These are phyloP conservation scores for Apostichopus parvimensis DNA, from an alignment of 35 echinoderm and acorn worm species.

Conservation along the genomic window DNA sequence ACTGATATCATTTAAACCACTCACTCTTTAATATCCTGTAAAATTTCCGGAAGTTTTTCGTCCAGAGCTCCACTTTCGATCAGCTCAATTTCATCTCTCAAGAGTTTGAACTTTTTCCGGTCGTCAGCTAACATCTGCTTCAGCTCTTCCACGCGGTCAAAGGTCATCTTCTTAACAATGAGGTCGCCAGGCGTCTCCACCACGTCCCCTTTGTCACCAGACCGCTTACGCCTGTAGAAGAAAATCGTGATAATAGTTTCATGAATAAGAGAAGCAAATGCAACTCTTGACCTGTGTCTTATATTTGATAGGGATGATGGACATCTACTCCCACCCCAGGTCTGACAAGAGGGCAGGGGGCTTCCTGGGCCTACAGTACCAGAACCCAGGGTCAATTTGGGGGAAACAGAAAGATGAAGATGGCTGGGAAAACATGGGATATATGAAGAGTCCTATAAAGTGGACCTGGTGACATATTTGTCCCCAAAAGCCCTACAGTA, in stretches of 20 bases:
- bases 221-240: conserved; percentile 74
- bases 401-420: too few relatives aligned
- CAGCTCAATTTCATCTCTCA: conserved; percentile 76
- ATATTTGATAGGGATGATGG: too few relatives aligned
- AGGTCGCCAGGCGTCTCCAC: conserved; percentile 83
- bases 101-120: conserved; percentile 67
- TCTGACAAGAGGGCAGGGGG: neutral
- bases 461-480: too few relatives aligned
- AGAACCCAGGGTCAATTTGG: too few relatives aligned
- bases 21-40: conserved; percentile 77
- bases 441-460: too few relatives aligned
- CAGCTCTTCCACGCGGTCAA: conserved; percentile 89
- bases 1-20: neutral
- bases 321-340: neutral
- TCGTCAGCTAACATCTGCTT: conserved; percentile 82
- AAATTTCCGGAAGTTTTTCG: conserved; percentile 72
- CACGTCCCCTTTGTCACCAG: conserved; percentile 71
- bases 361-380: too few relatives aligned
- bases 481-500: too few relatives aligned
- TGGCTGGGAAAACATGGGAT: too few relatives aligned
- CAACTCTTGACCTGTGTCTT: too few relatives aligned
- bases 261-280: too few relatives aligned
- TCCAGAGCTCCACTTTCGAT: conserved; percentile 79
- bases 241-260: neutral
- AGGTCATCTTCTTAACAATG: conserved; percentile 85